Evolutionary conservation across 2,888 invertebrate genomes (phyloP), one percentile per base, ranked within the genome.

Genomic region (Parnassius mnemosyne): DNA sequence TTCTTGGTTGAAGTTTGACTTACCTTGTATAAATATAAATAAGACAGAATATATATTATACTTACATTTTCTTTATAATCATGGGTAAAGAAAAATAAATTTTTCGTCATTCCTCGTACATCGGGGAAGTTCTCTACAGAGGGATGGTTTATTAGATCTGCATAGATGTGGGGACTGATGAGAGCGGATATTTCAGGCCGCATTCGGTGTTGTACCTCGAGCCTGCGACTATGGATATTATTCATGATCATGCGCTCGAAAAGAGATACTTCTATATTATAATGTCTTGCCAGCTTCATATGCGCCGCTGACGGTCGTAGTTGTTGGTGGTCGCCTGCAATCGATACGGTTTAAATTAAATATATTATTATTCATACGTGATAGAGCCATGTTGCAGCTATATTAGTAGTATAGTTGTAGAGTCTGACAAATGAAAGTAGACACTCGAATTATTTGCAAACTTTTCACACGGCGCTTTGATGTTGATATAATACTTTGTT

Each of bases 241-340:
- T 95, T 95, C 41, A 86, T 91, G 20, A 97, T 92, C 93, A 97
- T 93, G 49, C 97, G 92, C 81, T 97, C 97, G 83, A 97, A 97
- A 57, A 97, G 85, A 0, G 97, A 97, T 43, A 96, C 90, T 66
- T 96, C 95, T 61, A 96, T 86, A 60, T 94, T 91, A 79, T 91
- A 95, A 57, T 93, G 80, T 66, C 85, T 92, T 10, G 94, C 95
- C 64, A 97, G 84, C 54, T 92, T 87, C 79, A 94, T 94, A 61
- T 94, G 94, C 2, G 95, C 93, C 3, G 95, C 94, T 53, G 93
- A 94, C 0, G 97, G 97, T 57, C 94, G 92, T 61, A 97, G 85
- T 78, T 97, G 97, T 75, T 95, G 93, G 79, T 97, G 97, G 78
- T 97, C 97, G 34, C 95, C 94, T 93, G 46, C 3, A 46, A 3